Base-by-base conservation (phyloP, 2,888 invertebrate species). In the Pollenia amentaria region DNA sequence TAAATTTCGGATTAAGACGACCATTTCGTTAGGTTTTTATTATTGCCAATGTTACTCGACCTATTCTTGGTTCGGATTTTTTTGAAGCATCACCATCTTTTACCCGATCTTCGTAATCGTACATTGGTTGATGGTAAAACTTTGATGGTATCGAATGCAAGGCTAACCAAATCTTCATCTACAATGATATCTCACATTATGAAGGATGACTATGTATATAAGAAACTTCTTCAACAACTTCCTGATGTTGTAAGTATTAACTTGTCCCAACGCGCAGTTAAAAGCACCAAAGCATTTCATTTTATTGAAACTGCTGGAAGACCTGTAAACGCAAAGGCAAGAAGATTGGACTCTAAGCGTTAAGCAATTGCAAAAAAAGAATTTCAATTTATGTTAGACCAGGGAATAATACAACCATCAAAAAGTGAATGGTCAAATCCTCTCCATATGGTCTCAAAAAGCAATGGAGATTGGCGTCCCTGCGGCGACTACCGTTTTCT, bases 401-500 rank as follows among this genome's bases (percentile, higher is more conserved):
- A 46, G 14, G 46, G 46, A 46, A 46, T 46, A 46, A 46, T 46
- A 4, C 46, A 46, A 46, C 46, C 46, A 11, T 46, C 46, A 2
- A 46, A 46, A 46, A 46, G 46, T 46, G 46, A 46, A 46, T 46
- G 46, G 12, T 46, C 46, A 46, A 46, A 46, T 46, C 46, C 46
- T 46, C 46, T 11, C 11, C 2, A 21, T 21, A 21, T 21, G 21
- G 21, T 21, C 21, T 21, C 21, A 21, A 21, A 21, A 21, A 21
- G 21, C 21, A 11, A 8, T 10, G 8, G 55, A 55, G 55, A 55
- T 18, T 55, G 55, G 21, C 55, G 55, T 11, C 21, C 55, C 2
- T 60, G 38, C n/a, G 60, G 38, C 14, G 60, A 60, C 38, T 60
- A 60, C n/a, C 60, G 60, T 60, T 60, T 38, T n/a, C 38, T 60